Evolutionary conservation across 2,797 vertebrate species (phyloP).

Genomic region (Gymnoscopelus microlampas): DNA sequence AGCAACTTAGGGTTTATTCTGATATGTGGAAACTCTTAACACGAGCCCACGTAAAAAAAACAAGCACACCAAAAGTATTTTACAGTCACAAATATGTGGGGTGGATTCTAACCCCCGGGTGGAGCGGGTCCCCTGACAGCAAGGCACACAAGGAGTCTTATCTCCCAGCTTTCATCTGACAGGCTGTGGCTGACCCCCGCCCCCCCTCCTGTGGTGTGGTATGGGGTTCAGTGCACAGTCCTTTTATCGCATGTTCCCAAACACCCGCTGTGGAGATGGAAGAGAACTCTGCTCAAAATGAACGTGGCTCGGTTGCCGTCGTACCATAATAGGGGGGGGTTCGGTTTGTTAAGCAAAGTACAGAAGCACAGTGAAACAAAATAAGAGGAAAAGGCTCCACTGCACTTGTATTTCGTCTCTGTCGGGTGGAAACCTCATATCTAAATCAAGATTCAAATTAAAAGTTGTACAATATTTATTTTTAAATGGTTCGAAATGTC

Average conservation of each 20-base stretch:
- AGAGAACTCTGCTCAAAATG: not conserved
- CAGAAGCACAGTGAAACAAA: not conserved
- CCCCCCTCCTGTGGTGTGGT: not conserved
- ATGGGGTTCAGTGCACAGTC: not conserved
- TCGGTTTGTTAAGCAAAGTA: not conserved
- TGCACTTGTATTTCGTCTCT: slow-evolving; percentile 24
- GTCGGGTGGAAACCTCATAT: not conserved
- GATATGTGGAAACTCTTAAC: not conserved
- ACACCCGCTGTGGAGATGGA: not conserved
- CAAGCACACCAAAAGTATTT: slow-evolving; percentile 22
- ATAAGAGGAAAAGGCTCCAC: not conserved
- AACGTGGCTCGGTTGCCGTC: not conserved
- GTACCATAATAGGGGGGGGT: not conserved
- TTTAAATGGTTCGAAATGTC: too few species aligned
- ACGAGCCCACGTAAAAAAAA: not conserved
- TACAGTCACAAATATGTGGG: slow-evolving; percentile 2
- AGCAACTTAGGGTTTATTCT: not conserved
- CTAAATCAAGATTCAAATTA: not conserved
- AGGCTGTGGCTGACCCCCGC: not conserved
- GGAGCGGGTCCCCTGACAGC: too few species aligned
- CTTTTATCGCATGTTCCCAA: not conserved
- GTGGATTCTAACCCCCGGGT: slow-evolving; percentile 1
- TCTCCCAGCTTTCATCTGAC: not conserved
- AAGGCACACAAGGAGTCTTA: too few species aligned
- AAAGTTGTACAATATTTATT: too few species aligned